Evolutionary conservation across 2,888 invertebrate genomes (phyloP).

Genomic region (Suillia variegata): DNA sequence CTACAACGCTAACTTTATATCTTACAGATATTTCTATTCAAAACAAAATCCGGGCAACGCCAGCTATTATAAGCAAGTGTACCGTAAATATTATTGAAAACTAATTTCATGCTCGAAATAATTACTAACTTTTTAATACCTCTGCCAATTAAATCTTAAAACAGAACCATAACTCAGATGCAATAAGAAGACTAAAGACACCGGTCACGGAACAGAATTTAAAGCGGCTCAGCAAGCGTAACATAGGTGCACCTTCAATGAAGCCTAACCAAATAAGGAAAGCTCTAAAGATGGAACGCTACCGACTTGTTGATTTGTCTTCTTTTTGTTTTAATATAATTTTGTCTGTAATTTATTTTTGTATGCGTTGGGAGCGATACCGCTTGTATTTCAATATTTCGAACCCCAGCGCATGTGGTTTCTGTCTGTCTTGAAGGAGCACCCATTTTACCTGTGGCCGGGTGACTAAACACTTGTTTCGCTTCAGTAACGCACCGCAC

Average conservation of each 20-base stretch:
- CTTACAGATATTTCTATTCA: no score
- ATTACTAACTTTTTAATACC: not conserved
- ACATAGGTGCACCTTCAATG: constrained; percentile 59
- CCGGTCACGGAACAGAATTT: constrained; percentile 15
- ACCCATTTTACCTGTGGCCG: constrained; percentile 49
- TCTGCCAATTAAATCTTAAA: not conserved
- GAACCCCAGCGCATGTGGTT: constrained; percentile 6
- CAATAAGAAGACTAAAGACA: constrained; percentile 36
- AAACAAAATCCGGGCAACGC: no score
- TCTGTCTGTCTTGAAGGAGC: no score
- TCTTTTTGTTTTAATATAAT: no score
- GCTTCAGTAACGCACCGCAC: constrained; percentile 58
- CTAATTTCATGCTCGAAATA: constrained; percentile 1
- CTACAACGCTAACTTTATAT: no score
- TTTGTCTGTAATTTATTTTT: no score
- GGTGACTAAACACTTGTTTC: constrained; percentile 61
- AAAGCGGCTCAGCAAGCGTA: constrained; percentile 49
- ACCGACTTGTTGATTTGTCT: constrained; percentile 23
- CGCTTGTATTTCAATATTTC: constrained; percentile 23
- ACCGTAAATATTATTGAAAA: no score
- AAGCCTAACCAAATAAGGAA: constrained; percentile 58
- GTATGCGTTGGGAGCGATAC: not conserved
- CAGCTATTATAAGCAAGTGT: no score
- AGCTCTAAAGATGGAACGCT: constrained; percentile 36
- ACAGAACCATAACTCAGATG: not conserved